Percentiles rank a stretch among this genome's conserved stretches.
Conservation (phyloP, 92 coral and sea anemone species). For the Epizoanthus ramosus region DNA sequence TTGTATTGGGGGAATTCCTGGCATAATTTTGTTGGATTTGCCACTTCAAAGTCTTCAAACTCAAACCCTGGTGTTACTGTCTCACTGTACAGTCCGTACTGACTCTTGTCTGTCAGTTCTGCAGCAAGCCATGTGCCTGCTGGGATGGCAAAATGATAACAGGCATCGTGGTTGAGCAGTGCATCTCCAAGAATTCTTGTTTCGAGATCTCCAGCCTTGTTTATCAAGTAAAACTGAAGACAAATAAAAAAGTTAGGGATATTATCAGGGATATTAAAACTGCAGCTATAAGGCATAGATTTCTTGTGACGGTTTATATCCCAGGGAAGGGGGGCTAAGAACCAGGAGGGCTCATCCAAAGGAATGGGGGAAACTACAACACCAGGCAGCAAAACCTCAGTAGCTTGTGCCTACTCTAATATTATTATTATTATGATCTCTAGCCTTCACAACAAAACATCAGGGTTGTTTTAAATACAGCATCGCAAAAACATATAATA, state of each 20-base stretch:
- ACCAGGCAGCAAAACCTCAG: no score
- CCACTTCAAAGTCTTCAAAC: slow-evolving; percentile 36
- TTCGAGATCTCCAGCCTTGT: slow-evolving; percentile 15
- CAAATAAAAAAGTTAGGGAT: background rate
- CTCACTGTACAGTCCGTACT: slow-evolving; percentile 26
- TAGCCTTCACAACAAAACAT: no score
- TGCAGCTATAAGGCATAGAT: no score
- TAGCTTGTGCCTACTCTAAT: no score
- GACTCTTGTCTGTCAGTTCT: slow-evolving; percentile 28
- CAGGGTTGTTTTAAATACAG: no score
- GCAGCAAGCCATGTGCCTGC: slow-evolving; percentile 31
- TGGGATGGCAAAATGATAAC: slow-evolving; percentile 35
- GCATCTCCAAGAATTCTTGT: slow-evolving; percentile 26
- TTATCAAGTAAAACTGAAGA: slow-evolving; percentile 38
- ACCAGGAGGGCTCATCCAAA: no score
- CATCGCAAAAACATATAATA: no score
- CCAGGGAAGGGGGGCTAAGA: no score
- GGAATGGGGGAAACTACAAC: no score
- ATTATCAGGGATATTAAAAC: no score
- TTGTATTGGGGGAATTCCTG: slow-evolving; percentile 25
- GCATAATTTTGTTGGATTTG: slow-evolving; percentile 4
- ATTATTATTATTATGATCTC: no score
- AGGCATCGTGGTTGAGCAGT: slow-evolving; percentile 14
- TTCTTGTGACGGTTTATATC: no score
- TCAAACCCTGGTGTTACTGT: slow-evolving; percentile 41